Percentiles rank a stretch among this genome's conserved stretches.
Evolutionary conservation across 1,140 invertebrate species (phyloP).

Genomic region (Heliothis virescens): DNA sequence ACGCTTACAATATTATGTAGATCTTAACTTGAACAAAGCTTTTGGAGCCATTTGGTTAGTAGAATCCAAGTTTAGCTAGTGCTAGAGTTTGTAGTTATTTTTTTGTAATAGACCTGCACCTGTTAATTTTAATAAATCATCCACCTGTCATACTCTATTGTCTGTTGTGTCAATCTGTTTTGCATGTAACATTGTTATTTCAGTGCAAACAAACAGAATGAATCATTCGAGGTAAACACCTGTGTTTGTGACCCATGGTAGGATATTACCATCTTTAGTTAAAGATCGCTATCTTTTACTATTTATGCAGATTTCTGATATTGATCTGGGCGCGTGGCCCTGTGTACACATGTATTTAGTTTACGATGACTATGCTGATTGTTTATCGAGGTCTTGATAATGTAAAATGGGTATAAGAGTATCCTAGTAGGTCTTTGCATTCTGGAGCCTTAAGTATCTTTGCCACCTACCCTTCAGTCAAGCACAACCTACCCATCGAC

Average conservation of each 20-base stretch:
- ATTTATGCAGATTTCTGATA: slow-evolving; percentile 16
- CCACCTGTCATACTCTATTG: too few relatives aligned
- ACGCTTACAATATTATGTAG: too few relatives aligned
- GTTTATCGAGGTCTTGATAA: background rate
- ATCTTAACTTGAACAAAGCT: background rate
- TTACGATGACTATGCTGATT: background rate
- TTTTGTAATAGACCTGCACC: too few relatives aligned
- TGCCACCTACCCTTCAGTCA: too few relatives aligned
- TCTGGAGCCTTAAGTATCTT: too few relatives aligned
- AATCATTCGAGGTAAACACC: slow-evolving; percentile 15
- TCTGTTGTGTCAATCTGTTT: background rate
- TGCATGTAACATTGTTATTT: background rate
- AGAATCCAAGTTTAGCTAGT: too few relatives aligned
- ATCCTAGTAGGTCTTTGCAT: too few relatives aligned
- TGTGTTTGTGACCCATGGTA: background rate
- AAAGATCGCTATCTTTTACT: slow-evolving; percentile 15
- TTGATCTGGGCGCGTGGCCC: background rate
- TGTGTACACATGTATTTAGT: slow-evolving; percentile 2
- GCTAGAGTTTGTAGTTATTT: too few relatives aligned
- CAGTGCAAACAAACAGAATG: background rate
- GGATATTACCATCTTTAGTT: slow-evolving; percentile 16
- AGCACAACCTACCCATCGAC: too few relatives aligned
- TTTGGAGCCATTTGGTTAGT: background rate
- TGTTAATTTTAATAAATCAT: too few relatives aligned
- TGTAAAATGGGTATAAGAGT: too few relatives aligned